Evolutionary conservation across 2,113 vertebrate species (phyloP), one percentile per base, ranked within the genome.

Genomic region (Hippopotamus amphibius): DNA sequence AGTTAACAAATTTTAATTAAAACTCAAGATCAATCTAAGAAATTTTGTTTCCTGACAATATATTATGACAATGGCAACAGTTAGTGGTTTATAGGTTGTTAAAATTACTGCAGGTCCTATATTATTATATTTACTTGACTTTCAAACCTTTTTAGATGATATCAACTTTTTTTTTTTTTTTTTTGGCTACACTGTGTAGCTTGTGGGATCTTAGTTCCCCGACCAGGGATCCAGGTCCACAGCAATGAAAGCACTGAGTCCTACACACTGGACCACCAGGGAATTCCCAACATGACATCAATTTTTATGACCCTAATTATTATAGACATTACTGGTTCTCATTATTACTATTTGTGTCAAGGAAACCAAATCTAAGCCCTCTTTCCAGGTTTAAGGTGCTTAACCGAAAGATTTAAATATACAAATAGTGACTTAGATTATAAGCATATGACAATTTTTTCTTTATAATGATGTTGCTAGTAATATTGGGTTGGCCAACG

Each of bases 1-100:
- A 63, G 30, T 61, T 57, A 86, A 80, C 30, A 92, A 50, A 59
- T 66, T 90, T 1, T 91, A 24, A 90, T 53, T 30, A 77, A 59
- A 82, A 22, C 33, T 88, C 41, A 95, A 88, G 33, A 76, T 33
- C 66, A 72, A 92, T 24, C 68, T 89, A 95, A 80, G 37, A 95
- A 79, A 84, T 43, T 26, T 82, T 77, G 43, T 66, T 68, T 65
- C 84, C 50, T 82, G 68, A 68, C 33, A 76, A 68, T n/a, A 80
- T 24, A 57, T 48, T 86, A 93, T 1, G 48, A 84, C 0, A 11
- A 65, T 13, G 22, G 28, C 53, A 81, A 88, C 6, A 84, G 46
- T 43, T 33, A 68, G 55, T 10, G 28, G 55, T 53, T 90, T 77
- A 57, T 0, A 50, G 28, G 28, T 7, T 87, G 33, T 79, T 95